Percentiles rank a stretch among this genome's conserved stretches.
phyloP scores from a whole-genome alignment of 2,113 vertebrate species.

The Indri indri region DNA sequence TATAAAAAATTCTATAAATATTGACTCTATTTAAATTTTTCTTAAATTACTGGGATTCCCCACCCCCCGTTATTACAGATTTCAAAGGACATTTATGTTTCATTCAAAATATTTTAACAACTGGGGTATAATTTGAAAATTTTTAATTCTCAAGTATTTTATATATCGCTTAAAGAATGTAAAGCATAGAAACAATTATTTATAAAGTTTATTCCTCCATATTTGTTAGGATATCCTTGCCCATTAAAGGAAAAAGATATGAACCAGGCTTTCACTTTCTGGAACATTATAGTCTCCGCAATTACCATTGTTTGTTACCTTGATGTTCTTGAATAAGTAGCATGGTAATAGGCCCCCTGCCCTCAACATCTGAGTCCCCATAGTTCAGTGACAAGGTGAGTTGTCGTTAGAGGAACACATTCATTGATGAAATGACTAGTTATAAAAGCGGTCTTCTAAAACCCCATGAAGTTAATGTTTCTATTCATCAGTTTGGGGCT shows the following conservation, averaged over 20 bases:
- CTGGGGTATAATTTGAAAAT: background rate
- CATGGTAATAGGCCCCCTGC: background rate
- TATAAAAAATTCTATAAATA: background rate
- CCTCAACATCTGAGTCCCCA: background rate
- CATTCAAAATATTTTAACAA: constrained; percentile 2
- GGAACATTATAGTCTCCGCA: background rate
- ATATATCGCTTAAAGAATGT: constrained; percentile 16
- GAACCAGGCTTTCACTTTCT: background rate
- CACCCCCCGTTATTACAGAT: background rate
- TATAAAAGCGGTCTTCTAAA: constrained; percentile 25
- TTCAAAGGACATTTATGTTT: background rate
- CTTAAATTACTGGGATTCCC: background rate
- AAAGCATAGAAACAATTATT: background rate
- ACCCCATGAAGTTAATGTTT: background rate
- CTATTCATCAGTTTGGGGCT: background rate
- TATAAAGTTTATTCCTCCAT: background rate
- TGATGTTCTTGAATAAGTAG: background rate
- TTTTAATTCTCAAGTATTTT: background rate
- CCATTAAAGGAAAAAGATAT: background rate
- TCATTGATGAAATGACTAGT: background rate
- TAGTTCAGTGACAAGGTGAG: background rate
- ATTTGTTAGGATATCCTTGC: background rate
- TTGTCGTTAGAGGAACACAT: background rate
- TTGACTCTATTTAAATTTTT: background rate
- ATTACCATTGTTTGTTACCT: background rate